A percentile compares a stretch with the other conserved stretches of the same genome.
Evolutionary conservation across 1,140 invertebrate species (phyloP).

Genomic region (Aphelenchoides avenae): DNA sequence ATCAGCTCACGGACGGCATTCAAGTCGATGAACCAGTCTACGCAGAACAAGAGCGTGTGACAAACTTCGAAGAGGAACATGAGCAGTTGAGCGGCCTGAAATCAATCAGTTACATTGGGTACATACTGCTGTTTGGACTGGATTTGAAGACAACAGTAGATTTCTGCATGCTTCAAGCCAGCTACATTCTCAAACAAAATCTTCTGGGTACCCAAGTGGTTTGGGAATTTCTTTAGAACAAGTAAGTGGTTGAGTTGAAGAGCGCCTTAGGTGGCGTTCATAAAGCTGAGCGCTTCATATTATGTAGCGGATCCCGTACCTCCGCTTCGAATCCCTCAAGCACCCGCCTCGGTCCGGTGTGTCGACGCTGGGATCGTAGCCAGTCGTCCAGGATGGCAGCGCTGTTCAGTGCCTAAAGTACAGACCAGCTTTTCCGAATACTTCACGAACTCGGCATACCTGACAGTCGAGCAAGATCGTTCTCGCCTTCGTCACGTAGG

Average conservation of each 20-base stretch:
- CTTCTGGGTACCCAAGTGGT: no score
- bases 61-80: conserved; percentile 45
- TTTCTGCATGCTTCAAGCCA: conserved; percentile 4
- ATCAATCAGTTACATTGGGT: neutral
- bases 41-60: conserved; percentile 46
- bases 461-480: conserved; percentile 53
- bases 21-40: conserved; percentile 55
- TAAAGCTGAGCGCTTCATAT: no score
- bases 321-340: conserved; percentile 28
- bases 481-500: conserved; percentile 44
- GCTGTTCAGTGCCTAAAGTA: conserved; percentile 46
- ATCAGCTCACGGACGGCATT: conserved; percentile 31
- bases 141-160: neutral
- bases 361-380: conserved; percentile 8
- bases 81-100: conserved; percentile 46
- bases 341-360: conserved; percentile 8
- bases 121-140: neutral
- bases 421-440: conserved; percentile 10
- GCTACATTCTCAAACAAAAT: conserved; percentile 26
- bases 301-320: conserved; percentile 23
- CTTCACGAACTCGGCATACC: conserved; percentile 19
- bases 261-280: no score
- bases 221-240: no score
- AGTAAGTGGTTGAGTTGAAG: no score
- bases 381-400: conserved; percentile 31